A percentile compares a stretch with the other conserved stretches of the same genome.
These are phyloP conservation scores for Gastracanthus pulcherrimus DNA, from an alignment of 2,888 invertebrate genomes.

Conservation along the genomic window DNA sequence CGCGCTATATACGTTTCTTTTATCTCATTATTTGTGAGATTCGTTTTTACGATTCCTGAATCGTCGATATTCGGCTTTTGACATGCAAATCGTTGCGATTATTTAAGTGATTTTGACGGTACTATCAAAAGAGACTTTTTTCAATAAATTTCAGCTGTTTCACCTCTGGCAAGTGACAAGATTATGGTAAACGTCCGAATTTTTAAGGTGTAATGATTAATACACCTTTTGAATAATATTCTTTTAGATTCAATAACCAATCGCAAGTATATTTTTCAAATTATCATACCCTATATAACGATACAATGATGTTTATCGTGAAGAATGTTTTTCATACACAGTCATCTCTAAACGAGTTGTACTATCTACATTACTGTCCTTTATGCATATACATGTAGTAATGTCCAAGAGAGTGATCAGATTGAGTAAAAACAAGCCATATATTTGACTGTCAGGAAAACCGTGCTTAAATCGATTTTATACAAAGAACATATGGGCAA, in stretches of 20 bases:
- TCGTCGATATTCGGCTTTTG: neutral
- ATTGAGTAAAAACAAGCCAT: neutral
- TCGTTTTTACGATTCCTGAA: neutral
- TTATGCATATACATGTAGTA: neutral
- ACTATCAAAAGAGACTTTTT: neutral
- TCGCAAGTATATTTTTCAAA: neutral
- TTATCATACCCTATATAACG: neutral
- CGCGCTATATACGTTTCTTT: neutral
- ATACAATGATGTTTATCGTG: neutral
- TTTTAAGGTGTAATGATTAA: neutral
- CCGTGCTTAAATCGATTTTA: too few relatives aligned
- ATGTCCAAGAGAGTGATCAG: neutral
- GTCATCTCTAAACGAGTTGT: neutral
- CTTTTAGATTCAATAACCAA: neutral
- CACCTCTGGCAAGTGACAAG: neutral
- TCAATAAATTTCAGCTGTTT: neutral
- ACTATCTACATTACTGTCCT: neutral
- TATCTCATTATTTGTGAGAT: neutral
- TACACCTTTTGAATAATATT: neutral
- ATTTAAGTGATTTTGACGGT: neutral
- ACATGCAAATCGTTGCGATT: neutral
- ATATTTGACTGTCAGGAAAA: too few relatives aligned
- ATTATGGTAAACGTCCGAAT: too few relatives aligned
- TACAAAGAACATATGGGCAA: too few relatives aligned
- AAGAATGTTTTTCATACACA: neutral